Conservation (phyloP, 2,113 vertebrate species). For the Bos taurus region ARS-UCD2.0 NC_037331.1:106041501-106042000, state of each 20-base stretch:
- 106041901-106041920: neutral
- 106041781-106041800: neutral
- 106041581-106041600: fast-evolving
- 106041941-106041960: neutral
- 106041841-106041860: neutral
- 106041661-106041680: neutral
- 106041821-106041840: neutral
- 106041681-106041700: neutral
- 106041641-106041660: neutral
- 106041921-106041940: neutral
- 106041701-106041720: neutral
- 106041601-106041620: neutral
- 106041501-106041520: neutral
- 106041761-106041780: neutral
- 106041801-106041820: neutral
- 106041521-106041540: neutral
- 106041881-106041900: neutral
- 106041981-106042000: too few relatives aligned
- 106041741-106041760: neutral
- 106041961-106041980: neutral
- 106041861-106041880: neutral
- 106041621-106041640: neutral
- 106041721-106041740: neutral
- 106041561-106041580: neutral
- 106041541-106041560: neutral